These are phyloP conservation scores for Nowickia ferox DNA, from an alignment of 2,888 invertebrate species.

Conservation along the genomic window DNA sequence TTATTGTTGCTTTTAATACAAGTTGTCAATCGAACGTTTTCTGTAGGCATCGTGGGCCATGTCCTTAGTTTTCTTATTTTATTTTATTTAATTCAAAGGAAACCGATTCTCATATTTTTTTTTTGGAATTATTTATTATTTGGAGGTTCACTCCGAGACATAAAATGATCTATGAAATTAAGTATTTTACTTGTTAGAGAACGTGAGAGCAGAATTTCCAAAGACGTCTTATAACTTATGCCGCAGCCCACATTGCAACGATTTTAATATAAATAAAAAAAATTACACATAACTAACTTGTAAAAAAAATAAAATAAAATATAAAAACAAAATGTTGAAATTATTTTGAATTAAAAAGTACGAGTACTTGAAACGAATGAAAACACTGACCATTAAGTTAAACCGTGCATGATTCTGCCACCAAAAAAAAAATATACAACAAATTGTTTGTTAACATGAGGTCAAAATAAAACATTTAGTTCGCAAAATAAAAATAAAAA, in stretches of 20 bases:
- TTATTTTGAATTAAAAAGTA: constrained; percentile 71
- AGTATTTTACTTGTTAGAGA: no score
- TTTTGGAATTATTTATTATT: no score
- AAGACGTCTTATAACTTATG: neutral
- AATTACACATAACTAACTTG: constrained; percentile 27
- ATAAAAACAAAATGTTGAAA: constrained; percentile 66
- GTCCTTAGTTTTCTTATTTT: no score
- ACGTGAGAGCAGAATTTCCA: neutral
- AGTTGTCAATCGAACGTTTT: no score
- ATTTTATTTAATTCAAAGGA: no score
- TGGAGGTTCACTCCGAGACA: no score
- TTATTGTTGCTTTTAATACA: no score
- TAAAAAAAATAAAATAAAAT: constrained; percentile 22
- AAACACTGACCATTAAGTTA: constrained; percentile 72
- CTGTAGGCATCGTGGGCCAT: no score
- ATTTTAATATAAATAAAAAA: constrained; percentile 40
- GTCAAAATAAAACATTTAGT: constrained; percentile 63
- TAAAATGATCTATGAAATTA: no score
- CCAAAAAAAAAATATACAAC: constrained; percentile 29
- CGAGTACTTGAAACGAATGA: constrained; percentile 71
- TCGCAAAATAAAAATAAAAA: constrained; percentile 19
- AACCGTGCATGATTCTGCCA: constrained; percentile 65
- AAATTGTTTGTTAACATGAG: constrained; percentile 67
- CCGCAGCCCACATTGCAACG: constrained; percentile 10
- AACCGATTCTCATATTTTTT: no score